phyloP scores from a whole-genome alignment of 2,113 vertebrate species.

The Vidua macroura region DNA sequence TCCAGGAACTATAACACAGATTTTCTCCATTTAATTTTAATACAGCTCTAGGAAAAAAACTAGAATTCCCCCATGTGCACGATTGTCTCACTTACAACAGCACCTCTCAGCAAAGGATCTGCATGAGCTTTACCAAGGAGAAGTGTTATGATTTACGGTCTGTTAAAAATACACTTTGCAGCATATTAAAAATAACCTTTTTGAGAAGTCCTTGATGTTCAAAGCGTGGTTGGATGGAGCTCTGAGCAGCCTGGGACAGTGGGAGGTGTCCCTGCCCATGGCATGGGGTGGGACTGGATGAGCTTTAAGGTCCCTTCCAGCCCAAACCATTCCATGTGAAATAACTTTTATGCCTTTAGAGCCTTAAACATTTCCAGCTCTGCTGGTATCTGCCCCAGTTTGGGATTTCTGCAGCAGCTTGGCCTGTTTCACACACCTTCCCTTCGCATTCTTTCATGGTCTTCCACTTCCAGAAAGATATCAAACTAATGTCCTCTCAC shows the following conservation, averaged over 20 bases:
- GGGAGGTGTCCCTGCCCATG: neutral
- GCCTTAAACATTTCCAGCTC: neutral
- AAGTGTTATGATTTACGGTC: neutral
- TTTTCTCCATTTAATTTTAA: slow-evolving; percentile 21
- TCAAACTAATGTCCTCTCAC: neutral
- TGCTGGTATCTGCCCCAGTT: neutral
- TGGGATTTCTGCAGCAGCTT: neutral
- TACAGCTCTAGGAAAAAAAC: neutral
- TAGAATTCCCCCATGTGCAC: neutral
- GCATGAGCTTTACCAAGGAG: neutral
- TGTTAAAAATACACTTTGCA: neutral
- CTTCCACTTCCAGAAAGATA: neutral
- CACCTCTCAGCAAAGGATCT: neutral
- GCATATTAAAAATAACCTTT: neutral
- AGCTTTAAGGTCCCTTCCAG: neutral
- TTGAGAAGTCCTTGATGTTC: neutral
- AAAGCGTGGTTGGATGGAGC: neutral
- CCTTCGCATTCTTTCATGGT: neutral
- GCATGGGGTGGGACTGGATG: neutral
- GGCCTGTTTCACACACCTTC: neutral
- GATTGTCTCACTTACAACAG: slow-evolving; percentile 13
- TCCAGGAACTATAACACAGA: neutral
- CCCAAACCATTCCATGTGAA: neutral
- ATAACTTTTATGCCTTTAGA: neutral
- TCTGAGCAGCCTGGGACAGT: neutral